Conservation (phyloP, 1,140 invertebrate species). For the Euura lappo region DNA sequence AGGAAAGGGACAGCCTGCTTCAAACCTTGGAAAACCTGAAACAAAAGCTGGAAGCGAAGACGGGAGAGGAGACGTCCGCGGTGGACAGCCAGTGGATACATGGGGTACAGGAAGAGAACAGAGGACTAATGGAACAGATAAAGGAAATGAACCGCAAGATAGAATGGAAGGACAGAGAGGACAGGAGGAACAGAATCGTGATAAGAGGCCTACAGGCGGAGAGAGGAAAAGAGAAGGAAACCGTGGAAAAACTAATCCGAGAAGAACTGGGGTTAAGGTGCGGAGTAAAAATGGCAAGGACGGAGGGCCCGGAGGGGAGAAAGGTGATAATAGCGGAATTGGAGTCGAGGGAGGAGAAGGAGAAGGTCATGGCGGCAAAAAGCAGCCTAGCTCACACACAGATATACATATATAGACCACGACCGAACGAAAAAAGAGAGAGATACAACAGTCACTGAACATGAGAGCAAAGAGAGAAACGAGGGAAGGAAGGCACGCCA, state of each 20-base stretch:
- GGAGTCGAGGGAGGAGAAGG: constrained; percentile 9
- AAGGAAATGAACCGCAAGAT: too few species aligned
- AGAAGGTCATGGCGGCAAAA: constrained; percentile 16
- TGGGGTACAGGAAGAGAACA: background rate
- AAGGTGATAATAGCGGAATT: constrained; percentile 15
- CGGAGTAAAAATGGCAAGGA: background rate
- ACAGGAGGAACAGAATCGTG: constrained; percentile 16
- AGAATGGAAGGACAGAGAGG: constrained; percentile 11
- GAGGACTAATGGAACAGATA: too few species aligned
- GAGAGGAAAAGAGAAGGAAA: background rate
- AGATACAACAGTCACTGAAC: too few species aligned
- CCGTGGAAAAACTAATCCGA: too few species aligned
- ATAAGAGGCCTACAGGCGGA: constrained; percentile 10
- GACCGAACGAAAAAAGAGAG: background rate
- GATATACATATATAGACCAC: constrained; percentile 21
- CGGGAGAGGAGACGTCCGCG: too few species aligned
- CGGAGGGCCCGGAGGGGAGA: constrained; percentile 13
- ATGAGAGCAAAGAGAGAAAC: too few species aligned
- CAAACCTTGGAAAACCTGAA: background rate
- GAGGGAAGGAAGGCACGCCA: too few species aligned
- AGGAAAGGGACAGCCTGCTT: background rate
- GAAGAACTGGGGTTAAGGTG: background rate
- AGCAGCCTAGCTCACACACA: constrained; percentile 9
- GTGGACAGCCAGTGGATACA: constrained; percentile 7
- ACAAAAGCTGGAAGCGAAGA: background rate